Base-by-base conservation (phyloP, 1,140 invertebrate genomes). In the Camponotus floridanus region DNA sequence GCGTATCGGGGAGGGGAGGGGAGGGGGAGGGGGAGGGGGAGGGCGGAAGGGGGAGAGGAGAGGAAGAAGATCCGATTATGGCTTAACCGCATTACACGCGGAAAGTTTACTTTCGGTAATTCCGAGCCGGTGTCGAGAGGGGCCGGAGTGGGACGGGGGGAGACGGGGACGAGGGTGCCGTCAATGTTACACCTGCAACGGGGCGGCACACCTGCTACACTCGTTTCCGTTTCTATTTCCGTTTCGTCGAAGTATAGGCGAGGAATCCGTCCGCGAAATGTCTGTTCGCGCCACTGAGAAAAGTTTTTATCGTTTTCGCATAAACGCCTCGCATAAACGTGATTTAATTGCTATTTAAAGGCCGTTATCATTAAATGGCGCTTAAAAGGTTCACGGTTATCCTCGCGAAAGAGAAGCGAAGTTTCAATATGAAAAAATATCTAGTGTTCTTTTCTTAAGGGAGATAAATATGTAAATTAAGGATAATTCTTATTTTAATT, bases 21-120 rank as follows among this genome's bases (percentile, higher is more conserved):
- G 26, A 26, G 26, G 26, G 26, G 26, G 26, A 26, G 1, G 26
- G 26, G 26, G 26, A n/a, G n/a, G n/a, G n/a, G 0, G 26, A 26
- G 26, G 26, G 26, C n/a, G 26, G 26, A 26, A 26, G 26, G 26
- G 26, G 26, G n/a, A n/a, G 26, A 26, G 26, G 26, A 1, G 26
- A 26, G 55, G 71, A 86, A 84, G 79, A 88, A 90, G 89, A 91
- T 91, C 90, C 90, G 90, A 91, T 91, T 91, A 91, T 90, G 87
- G 87, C 87, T 91, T 90, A 91, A 90, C 90, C 89, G 89, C 90
- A 90, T 91, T 91, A 91, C 87, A 90, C 79, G 89, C 74, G 84
- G 89, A 91, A 90, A 91, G 89, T 91, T 91, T 90, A 86, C 89
- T 90, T 91, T 91, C 79, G 87, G 90, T 90, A 91, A 88, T 90